Conservation (phyloP, 2,888 invertebrate species). For the Girardia tigrina region DNA sequence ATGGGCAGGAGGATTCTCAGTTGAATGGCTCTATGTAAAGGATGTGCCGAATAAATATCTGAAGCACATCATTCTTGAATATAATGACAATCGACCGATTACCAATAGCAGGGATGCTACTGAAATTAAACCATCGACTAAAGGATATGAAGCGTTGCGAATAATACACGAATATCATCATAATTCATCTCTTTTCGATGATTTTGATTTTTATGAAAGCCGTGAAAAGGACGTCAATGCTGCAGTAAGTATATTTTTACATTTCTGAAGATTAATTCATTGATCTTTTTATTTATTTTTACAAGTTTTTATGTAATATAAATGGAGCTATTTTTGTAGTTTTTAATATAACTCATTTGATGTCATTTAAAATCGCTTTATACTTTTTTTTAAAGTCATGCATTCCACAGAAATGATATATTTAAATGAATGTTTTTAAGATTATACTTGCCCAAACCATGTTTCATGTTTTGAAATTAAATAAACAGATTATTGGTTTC, state of each 20-base stretch:
- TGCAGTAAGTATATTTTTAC: neutral
- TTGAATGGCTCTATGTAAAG: constrained; percentile 96
- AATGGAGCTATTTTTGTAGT: too few species aligned
- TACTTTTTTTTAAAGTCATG: too few species aligned
- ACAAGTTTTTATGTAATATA: too few species aligned
- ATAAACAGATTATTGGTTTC: too few species aligned
- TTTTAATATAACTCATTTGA: too few species aligned
- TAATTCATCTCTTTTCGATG: constrained; percentile 89
- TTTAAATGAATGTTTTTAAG: too few species aligned
- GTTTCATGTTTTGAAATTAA: too few species aligned
- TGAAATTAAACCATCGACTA: constrained; percentile 83
- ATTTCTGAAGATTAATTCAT: neutral
- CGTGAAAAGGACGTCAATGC: constrained; percentile 56
- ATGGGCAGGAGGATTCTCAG: constrained; percentile 92
- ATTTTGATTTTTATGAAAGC: constrained; percentile 88
- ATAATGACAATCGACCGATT: constrained; percentile 95
- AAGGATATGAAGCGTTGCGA: constrained; percentile 76
- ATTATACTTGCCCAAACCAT: too few species aligned
- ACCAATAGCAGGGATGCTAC: constrained; percentile 93
- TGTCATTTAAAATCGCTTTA: too few species aligned
- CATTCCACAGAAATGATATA: too few species aligned
- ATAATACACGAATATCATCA: constrained; percentile 70
- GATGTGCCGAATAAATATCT: constrained; percentile 59
- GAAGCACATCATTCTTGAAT: constrained; percentile 82
- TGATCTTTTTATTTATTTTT: neutral